Evolutionary conservation across 2,797 vertebrate species (phyloP).

Genomic region (Lophius americanus): DNA sequence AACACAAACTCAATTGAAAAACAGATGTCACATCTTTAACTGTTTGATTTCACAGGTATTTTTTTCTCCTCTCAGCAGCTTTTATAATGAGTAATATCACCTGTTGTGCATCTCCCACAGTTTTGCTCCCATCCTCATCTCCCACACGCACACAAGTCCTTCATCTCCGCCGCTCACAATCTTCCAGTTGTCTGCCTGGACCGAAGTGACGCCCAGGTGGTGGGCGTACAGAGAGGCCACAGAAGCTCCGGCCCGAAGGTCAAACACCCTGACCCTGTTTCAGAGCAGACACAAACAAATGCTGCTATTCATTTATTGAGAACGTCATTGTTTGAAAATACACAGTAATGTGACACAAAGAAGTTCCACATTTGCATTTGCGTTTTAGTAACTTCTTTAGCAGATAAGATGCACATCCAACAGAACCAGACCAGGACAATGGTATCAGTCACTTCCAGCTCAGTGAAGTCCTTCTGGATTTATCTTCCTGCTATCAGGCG

Average conservation of each 20-base stretch:
- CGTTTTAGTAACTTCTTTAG: neutral
- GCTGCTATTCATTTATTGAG: neutral
- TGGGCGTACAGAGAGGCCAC: constrained; percentile 88
- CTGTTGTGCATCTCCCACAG: constrained; percentile 98
- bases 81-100: constrained; percentile 65
- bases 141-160: constrained; percentile 94
- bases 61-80: neutral
- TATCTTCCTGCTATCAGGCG: constrained; percentile 26
- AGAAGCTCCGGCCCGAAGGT: constrained; percentile 80
- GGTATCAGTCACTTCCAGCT: constrained; percentile 23
- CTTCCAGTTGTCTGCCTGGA: constrained; percentile 95
- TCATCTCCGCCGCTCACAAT: constrained; percentile 92
- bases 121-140: constrained; percentile 90
- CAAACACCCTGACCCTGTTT: constrained; percentile 89
- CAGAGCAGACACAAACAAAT: neutral
- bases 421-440: constrained; percentile 21
- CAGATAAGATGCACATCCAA: neutral
- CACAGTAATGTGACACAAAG: neutral
- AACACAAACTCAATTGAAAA: neutral
- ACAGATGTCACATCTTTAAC: neutral
- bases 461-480: constrained; percentile 9
- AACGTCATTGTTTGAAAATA: neutral
- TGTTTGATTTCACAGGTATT: neutral
- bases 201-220: constrained; percentile 88
- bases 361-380: neutral